These are phyloP conservation scores for Eptesicus fuscus DNA, from an alignment of 2,113 vertebrate genomes.

Conservation along the genomic window DNA sequence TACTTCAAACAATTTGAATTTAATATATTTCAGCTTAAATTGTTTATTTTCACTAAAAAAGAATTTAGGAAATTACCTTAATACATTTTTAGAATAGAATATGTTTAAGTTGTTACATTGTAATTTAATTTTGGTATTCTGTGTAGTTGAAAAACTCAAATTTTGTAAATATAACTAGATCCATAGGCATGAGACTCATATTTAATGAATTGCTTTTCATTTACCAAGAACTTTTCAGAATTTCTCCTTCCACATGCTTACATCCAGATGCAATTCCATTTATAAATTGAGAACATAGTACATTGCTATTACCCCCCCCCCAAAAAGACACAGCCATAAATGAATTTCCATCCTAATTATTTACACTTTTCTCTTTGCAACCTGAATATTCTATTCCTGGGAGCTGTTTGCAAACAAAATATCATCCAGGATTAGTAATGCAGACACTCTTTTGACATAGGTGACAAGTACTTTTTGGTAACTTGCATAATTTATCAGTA, in stretches of 20 bases:
- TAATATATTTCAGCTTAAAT: not conserved
- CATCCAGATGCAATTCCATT: not conserved
- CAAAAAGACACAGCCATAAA: constrained; percentile 1
- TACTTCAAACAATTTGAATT: not conserved
- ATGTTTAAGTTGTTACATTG: not conserved
- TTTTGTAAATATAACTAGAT: not conserved
- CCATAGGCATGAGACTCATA: not conserved
- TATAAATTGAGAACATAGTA: not conserved
- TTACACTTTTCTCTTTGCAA: constrained; percentile 33
- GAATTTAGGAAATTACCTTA: not conserved
- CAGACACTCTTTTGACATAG: constrained; percentile 14
- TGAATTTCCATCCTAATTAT: constrained; percentile 55
- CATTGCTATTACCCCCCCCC: not conserved
- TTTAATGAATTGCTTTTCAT: constrained; percentile 31
- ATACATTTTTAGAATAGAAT: not conserved
- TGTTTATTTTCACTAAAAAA: not conserved
- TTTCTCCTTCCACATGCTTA: not conserved
- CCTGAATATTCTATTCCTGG: constrained; percentile 29
- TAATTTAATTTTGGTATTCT: not conserved
- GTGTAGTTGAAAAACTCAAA: constrained; percentile 18
- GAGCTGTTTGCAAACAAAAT: constrained; percentile 37
- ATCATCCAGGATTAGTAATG: constrained; percentile 4
- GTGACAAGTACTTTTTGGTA: constrained; percentile 35
- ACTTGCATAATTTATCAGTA: not conserved
- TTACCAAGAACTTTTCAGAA: constrained; percentile 46